Base-by-base conservation (phyloP, 92 coral and sea anemone species). In the Zoanthus sansibaricus region DNA sequence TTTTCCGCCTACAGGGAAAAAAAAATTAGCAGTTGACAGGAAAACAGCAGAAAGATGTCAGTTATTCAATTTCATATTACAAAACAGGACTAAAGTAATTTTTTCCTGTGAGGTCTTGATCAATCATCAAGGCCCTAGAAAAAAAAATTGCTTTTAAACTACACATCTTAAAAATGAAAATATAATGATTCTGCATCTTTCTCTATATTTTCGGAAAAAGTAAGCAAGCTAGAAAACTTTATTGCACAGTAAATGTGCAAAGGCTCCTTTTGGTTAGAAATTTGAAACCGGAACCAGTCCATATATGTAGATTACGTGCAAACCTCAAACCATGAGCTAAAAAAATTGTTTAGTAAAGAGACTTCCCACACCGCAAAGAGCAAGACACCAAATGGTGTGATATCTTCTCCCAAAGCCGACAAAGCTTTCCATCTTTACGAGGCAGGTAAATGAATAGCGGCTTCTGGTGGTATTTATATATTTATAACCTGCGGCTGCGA, bases 1-100 rank as follows among this genome's bases (percentile, higher is more conserved):
- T 21, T 52, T 48, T n/a, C 11, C 32, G 37, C 84, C 73, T 79
- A 73, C 83, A 18, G 82, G 16, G 16, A 78, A 56, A 78, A 78
- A 78, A 78, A 78, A 78, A 1, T 79, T 58, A 37, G 56, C 58
- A 42, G 71, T 37, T 78, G 83, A 78, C 83, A 78, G 55, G n/a
- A 59, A 14, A 7, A 17, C 13, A 49, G 71, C 72, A 61, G 83
- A 61, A 56, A 45, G 44, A 80, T 3, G 66, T n/a, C 46, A 74
- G 71, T 80, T 80, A 59, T 80, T 47, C 58, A 42, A 80, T 80
- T 80, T 80, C 85, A 56, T 51, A 78, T 30, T 78, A 14, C 47
- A n/a, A 17, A 17, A 20, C 44, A 51, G 25, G 72, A 72, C 85
- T 49, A 44, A 80, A 80, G 18, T 62, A 62, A 51, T 18, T 18